Base-by-base conservation (phyloP, 2,797 vertebrate species). In the Scleropages formosus region DNA sequence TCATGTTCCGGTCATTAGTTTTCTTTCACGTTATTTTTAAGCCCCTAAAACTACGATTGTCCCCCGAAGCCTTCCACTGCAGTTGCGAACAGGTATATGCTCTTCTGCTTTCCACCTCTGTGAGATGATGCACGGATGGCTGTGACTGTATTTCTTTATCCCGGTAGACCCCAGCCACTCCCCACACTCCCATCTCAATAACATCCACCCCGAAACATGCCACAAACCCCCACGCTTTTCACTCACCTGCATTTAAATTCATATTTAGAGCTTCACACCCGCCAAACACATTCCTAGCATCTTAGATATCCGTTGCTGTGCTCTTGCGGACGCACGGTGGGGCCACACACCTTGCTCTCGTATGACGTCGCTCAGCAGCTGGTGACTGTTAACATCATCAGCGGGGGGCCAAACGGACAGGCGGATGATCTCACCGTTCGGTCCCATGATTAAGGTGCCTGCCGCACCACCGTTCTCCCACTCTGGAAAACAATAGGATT, bases 351-450 rank as follows among this genome's bases (percentile, higher is more conserved):
- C 85, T 79, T 87, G 75, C 44, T 81, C 77, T 51, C 53, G 51
- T n/a, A 82, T 79, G 72, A 84, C 83, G 47, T 82, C 80, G 58
- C 82, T 84, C 72, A 82, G 75, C 0, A 15, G 73, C 70, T 79
- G 60, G 65, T 75, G 66, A 64, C 86, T 66, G 31, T 77, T 82
- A 4, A 77, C 22, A 8, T 80, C 77, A 74, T 74, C 77, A n/a
- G 78, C 22, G 26, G 82, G 68, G 68, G 82, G 83, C 24, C 79
- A 84, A 75, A 92, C 75, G 22, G 91, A 90, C 20, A 88, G 84
- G 65, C 81, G 86, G 59, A 91, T 78, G 15, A 87, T 89, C 82
- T 91, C 83, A 72, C 91, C 90, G 80, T 91, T 88, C 75, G 91
- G 91, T 83, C 82, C 83, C 78, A 86, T 80, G 61, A 92, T 87